Conservation (phyloP, 1,140 invertebrate species). For the Drosophila pseudoobscura region DNA sequence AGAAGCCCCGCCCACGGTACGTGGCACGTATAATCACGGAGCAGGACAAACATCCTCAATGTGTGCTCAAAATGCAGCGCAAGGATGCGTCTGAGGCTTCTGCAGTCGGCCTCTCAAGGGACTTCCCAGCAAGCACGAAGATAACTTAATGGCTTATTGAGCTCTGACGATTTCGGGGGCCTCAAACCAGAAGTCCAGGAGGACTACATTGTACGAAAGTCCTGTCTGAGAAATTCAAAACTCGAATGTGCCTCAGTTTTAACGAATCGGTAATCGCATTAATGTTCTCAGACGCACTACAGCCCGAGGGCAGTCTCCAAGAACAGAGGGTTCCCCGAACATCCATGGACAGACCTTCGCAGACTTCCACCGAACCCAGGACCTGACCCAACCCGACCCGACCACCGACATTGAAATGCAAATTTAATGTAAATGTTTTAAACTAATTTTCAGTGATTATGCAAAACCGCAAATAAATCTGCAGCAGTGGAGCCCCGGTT, state of each 20-base stretch:
- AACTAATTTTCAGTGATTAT: constrained; percentile 80
- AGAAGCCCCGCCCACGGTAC: constrained; percentile 1
- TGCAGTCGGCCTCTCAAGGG: background rate
- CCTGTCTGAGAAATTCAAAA: no score
- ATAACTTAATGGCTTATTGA: constrained; percentile 29
- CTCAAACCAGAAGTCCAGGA: background rate
- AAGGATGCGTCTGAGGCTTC: constrained; percentile 16
- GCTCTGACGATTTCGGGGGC: background rate
- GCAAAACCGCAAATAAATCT: constrained; percentile 81
- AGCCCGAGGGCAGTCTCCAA: no score
- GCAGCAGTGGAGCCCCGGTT: constrained; percentile 58
- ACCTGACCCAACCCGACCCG: background rate
- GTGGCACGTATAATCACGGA: constrained; percentile 16
- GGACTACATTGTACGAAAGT: no score
- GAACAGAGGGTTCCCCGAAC: no score
- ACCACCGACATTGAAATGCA: constrained; percentile 68
- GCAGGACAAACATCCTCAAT: constrained; percentile 24
- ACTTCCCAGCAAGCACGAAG: constrained; percentile 12
- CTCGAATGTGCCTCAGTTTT: no score
- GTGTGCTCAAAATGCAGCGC: constrained; percentile 18
- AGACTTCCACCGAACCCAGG: no score
- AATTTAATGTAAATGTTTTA: constrained; percentile 80
- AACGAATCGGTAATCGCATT: no score
- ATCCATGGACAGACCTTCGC: no score
- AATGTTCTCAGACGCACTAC: no score